Evolutionary conservation across 2,888 invertebrate genomes (phyloP), one percentile per base, ranked within the genome.

Genomic region (Melanotus villosus): DNA sequence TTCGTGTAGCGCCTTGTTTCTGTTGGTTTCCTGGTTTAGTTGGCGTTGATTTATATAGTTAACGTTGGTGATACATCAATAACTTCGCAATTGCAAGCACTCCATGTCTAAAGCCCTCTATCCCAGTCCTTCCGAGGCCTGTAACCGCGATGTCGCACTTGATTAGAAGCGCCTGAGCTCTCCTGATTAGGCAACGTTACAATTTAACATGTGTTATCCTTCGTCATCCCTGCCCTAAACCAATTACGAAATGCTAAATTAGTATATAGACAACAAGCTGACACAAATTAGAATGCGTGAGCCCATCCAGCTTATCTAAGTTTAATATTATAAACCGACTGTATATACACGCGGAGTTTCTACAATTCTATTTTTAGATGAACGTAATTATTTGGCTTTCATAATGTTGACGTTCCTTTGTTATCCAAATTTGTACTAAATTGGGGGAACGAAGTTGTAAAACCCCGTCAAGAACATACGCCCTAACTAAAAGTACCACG

Each of bases 101-200:
- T 56, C 21, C 10, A 36, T 56, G 32, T 52, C 26, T 32, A 52
- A 52, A 21, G 19, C 36, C 14, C 38, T 16, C 9, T n/a, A 45
- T 19, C 21, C 19, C 23, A n/a, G 43, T 59, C 32, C 36, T 43
- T 23, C 54, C 43, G 19, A 47, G 19, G 58, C 32, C 65, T 54
- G 36, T 65, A 57, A 65, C 45, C 56, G 64, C 64, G 43, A 63
- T 67, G 67, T 70, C 66, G 52, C 68, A 63, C 56, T 64, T 71
- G 71, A 71, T 71, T 71, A 71, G 59, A 62, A 47, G 63, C 64
- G 65, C 60, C 43, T 64, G 71, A 67, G 52, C 23, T 54, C n/a
- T 64, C 54, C 32, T 67, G 58, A 67, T 66, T 67, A 67, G 58
- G 50, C 45, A 47, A 62, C 26, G 64, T 71, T 64, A 63, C 64